A percentile compares a stretch with the other conserved stretches of the same genome.
These are phyloP conservation scores for Autographa pulchrina DNA, from an alignment of 2,888 invertebrate species.

Conservation along the genomic window DNA sequence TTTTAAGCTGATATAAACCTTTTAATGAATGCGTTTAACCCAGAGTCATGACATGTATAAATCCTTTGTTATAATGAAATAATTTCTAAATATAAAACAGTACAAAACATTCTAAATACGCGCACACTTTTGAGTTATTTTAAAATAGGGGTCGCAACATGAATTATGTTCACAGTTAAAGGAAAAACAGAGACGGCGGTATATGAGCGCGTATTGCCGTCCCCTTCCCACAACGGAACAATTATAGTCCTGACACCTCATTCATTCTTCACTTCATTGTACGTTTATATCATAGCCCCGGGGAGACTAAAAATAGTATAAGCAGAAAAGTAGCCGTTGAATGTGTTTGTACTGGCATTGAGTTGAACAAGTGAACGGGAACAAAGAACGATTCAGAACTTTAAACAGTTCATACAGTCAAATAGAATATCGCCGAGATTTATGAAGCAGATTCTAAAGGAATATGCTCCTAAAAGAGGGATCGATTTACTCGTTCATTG, in stretches of 20 bases:
- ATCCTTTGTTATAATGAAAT: not conserved
- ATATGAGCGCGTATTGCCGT: slow-evolving; percentile 4
- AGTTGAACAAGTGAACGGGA: slow-evolving; percentile 19
- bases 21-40: slow-evolving; percentile 1
- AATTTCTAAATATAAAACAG: not conserved
- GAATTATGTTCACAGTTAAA: slow-evolving; percentile 36
- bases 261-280: slow-evolving; percentile 37
- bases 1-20: slow-evolving; percentile 4
- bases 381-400: slow-evolving; percentile 21
- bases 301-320: slow-evolving; percentile 38
- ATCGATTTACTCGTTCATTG: not conserved
- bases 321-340: slow-evolving; percentile 44
- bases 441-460: not conserved
- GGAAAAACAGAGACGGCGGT: slow-evolving; percentile 16
- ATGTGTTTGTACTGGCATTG: slow-evolving; percentile 36
- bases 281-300: slow-evolving; percentile 33
- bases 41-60: not conserved
- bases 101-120: slow-evolving; percentile 27
- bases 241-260: slow-evolving; percentile 58
- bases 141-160: slow-evolving; percentile 44
- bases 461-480: not conserved
- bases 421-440: not conserved
- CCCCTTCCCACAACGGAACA: slow-evolving; percentile 44
- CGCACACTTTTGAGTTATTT: slow-evolving; percentile 44
- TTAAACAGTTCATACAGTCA: slow-evolving; percentile 23